Percentiles rank a stretch among this genome's conserved stretches.
Evolutionary conservation across 2,888 invertebrate species (phyloP).

Genomic region (Bombyx huttoni): DNA sequence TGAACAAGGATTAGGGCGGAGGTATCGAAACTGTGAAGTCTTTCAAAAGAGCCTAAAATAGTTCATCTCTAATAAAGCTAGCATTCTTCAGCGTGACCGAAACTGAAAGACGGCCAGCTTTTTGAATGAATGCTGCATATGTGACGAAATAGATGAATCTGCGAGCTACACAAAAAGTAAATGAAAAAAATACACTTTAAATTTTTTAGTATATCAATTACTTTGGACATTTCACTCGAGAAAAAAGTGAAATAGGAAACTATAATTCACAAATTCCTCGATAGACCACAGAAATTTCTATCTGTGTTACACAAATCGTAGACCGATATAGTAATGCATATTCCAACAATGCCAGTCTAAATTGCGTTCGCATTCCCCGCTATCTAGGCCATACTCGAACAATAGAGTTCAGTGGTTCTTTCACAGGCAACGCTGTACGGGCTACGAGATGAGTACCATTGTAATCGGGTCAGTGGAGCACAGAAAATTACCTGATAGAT

Average conservation of each 20-base stretch:
- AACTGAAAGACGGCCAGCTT: no score
- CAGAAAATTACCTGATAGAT: slow-evolving; percentile 36
- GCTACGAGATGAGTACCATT: slow-evolving; percentile 32
- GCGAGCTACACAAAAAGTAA: no score
- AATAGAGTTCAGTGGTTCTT: slow-evolving; percentile 49
- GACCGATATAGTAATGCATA: slow-evolving; percentile 22
- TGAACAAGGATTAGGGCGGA: no score
- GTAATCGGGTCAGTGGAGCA: slow-evolving; percentile 56
- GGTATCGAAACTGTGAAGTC: no score
- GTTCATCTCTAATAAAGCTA: no score
- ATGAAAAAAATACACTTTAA: no score
- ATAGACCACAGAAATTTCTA: slow-evolving; percentile 16
- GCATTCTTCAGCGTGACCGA: no score
- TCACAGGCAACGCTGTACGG: slow-evolving; percentile 38
- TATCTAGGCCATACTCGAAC: slow-evolving; percentile 55
- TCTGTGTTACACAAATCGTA: slow-evolving; percentile 15
- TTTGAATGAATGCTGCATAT: no score
- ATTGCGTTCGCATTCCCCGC: slow-evolving; percentile 61
- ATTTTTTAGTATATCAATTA: no score
- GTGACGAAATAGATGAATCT: no score
- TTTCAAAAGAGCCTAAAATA: no score
- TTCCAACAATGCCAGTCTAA: slow-evolving; percentile 53
- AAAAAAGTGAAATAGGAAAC: neutral
- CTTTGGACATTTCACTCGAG: no score
- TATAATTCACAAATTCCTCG: neutral